These are phyloP conservation scores for Eriosoma lanigerum DNA, from an alignment of 1,140 invertebrate genomes.

Conservation along the genomic window DNA sequence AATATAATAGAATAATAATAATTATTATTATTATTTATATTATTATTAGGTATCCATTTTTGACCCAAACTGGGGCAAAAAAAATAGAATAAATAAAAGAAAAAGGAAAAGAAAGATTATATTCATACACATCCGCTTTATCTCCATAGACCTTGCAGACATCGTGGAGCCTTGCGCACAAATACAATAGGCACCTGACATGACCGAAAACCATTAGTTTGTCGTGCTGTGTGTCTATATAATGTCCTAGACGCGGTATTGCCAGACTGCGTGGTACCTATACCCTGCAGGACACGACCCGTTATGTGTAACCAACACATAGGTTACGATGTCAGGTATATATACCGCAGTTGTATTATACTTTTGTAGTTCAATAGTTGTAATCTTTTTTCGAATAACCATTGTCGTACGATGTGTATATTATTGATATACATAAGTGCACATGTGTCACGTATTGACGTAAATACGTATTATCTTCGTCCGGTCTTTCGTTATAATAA, in stretches of 20 bases:
- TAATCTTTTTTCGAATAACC: not conserved
- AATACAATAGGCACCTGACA: constrained; percentile 21
- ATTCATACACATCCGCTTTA: constrained; percentile 24
- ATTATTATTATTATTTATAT: constrained; percentile 29
- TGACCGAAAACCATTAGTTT: constrained; percentile 35
- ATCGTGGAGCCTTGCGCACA: constrained; percentile 4
- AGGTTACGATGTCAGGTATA: constrained; percentile 29
- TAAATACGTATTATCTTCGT: not conserved
- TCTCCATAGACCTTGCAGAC: not conserved
- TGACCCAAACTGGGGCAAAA: not conserved
- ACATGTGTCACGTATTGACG: not conserved
- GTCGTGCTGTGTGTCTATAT: not conserved
- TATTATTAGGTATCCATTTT: not conserved
- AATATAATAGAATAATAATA: too few species aligned
- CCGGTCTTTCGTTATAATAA: not conserved
- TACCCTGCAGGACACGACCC: not conserved
- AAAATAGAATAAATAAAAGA: not conserved
- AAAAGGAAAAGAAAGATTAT: constrained; percentile 16
- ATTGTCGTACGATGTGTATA: not conserved
- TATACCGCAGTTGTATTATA: not conserved
- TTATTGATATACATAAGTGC: not conserved
- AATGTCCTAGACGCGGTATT: not conserved
- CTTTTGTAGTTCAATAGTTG: not conserved
- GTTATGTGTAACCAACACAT: not conserved
- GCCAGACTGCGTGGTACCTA: constrained; percentile 43